phyloP scores from a whole-genome alignment of 2,797 vertebrate genomes.

The Myiotriccus ornatus region DNA sequence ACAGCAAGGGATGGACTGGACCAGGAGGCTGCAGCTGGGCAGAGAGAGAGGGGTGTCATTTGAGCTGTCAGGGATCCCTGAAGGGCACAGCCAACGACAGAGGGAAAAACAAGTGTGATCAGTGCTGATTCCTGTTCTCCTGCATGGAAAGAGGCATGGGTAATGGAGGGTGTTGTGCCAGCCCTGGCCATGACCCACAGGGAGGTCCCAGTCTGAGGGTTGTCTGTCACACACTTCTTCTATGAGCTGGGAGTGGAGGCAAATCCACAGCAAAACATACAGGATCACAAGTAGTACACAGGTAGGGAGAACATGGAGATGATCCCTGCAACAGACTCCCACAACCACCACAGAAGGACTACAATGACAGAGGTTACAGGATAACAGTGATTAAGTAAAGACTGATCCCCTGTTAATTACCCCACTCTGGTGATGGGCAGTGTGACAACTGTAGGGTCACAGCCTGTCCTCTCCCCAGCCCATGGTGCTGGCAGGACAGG shows the following conservation, averaged over 20 bases:
- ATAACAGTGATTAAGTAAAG: background rate
- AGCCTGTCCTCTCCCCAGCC: background rate
- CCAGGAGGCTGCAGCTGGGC: fast-evolving
- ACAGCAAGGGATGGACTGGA: fast-evolving
- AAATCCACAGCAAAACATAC: background rate
- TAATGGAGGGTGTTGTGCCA: background rate
- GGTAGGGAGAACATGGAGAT: background rate
- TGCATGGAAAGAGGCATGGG: background rate
- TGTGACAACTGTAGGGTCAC: fast-evolving
- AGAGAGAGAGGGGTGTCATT: background rate
- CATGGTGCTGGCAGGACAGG: fast-evolving
- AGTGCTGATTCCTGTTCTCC: fast-evolving
- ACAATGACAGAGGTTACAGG: background rate
- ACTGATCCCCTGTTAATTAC: background rate
- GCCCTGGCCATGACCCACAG: fast-evolving
- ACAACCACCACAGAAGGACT: fast-evolving
- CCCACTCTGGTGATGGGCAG: background rate
- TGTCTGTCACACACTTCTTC: fast-evolving
- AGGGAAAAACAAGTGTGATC: fast-evolving
- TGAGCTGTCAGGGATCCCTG: background rate
- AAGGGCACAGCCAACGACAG: fast-evolving
- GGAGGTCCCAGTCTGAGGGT: fast-evolving
- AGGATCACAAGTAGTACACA: background rate
- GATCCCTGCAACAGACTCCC: fast-evolving
- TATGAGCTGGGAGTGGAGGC: background rate